phyloP scores from a whole-genome alignment of 1,140 invertebrate species.

The Papilio helenus region DNA sequence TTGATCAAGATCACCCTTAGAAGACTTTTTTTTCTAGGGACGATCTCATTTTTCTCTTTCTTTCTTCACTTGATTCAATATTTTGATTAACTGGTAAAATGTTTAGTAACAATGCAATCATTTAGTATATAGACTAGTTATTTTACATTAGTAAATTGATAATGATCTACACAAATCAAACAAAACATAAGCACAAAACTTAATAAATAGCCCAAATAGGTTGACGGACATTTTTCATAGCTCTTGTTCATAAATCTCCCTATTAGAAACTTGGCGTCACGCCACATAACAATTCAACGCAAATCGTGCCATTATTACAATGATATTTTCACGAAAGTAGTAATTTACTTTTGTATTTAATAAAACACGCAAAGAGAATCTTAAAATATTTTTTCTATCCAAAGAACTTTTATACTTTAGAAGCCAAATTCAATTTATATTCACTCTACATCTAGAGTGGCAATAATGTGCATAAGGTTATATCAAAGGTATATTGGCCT shows the following conservation, averaged over 20 bases:
- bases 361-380: slow-evolving; percentile 30
- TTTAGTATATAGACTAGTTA: background rate
- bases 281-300: slow-evolving; percentile 51
- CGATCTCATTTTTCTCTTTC: too few species aligned
- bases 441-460: background rate
- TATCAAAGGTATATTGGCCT: slow-evolving; percentile 33
- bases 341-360: slow-evolving; percentile 30
- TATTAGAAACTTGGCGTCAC: slow-evolving; percentile 45
- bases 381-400: background rate
- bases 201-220: slow-evolving; percentile 32
- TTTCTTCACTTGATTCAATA: too few species aligned
- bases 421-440: slow-evolving; percentile 4
- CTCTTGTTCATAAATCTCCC: slow-evolving; percentile 39
- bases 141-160: background rate
- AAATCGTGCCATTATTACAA: slow-evolving; percentile 51
- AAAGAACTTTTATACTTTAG: background rate
- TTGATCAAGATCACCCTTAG: too few species aligned
- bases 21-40: too few species aligned
- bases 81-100: background rate
- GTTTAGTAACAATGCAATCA: background rate
- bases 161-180: slow-evolving; percentile 23
- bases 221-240: slow-evolving; percentile 33
- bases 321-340: slow-evolving; percentile 46
- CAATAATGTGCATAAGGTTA: slow-evolving; percentile 23
- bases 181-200: slow-evolving; percentile 14